Evolutionary conservation across 2,797 vertebrate genomes (phyloP).

Genomic region (Nasua narica): DNA sequence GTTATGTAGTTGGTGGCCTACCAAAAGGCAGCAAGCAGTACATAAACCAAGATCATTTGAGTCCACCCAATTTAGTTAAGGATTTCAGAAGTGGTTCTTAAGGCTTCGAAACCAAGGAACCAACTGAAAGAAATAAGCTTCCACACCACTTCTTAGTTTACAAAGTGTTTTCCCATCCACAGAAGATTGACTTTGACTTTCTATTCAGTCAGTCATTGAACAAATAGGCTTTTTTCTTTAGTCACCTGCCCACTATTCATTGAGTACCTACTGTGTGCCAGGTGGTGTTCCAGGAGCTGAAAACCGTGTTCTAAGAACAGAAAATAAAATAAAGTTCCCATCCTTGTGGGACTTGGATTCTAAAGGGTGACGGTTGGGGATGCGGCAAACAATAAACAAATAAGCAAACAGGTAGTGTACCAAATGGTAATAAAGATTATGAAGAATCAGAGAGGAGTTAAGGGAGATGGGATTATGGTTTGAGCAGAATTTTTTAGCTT

Average conservation of each 20-base stretch:
- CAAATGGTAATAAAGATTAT: background rate
- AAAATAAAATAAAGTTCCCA: background rate
- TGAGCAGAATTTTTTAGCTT: background rate
- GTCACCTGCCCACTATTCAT: background rate
- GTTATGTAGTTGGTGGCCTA: background rate
- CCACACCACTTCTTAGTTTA: background rate
- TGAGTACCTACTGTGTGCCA: background rate
- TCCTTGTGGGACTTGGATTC: constrained; percentile 2
- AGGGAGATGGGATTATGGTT: background rate
- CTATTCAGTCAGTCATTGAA: background rate
- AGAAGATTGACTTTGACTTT: constrained; percentile 1
- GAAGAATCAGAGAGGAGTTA: background rate
- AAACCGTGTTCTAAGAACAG: background rate
- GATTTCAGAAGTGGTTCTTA: background rate
- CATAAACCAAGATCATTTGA: background rate
- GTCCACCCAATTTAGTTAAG: background rate
- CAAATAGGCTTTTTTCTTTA: background rate
- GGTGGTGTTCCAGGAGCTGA: background rate
- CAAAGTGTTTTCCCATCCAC: background rate
- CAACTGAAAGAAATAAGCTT: constrained; percentile 22
- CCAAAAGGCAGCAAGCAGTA: background rate
- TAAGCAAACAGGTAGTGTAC: background rate
- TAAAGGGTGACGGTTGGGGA: background rate
- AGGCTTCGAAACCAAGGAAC: constrained; percentile 32
- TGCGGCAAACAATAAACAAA: background rate